Evolutionary conservation across 1,140 invertebrate species (phyloP).

Genomic region (Zaprionus tsacasi): DNA sequence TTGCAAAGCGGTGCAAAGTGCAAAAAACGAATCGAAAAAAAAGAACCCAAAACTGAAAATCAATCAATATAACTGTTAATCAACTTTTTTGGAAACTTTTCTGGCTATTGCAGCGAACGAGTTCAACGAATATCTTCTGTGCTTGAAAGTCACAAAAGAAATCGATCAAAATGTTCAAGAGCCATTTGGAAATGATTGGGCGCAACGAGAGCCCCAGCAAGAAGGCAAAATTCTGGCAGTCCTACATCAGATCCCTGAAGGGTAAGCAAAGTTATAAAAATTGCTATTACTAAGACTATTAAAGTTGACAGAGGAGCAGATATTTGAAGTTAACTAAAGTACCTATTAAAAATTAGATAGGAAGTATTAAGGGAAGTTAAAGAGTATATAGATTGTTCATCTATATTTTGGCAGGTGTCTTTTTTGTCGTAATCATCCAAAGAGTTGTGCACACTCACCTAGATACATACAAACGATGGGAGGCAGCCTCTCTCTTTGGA

Average conservation of each 20-base stretch:
- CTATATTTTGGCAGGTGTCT: conserved; percentile 78
- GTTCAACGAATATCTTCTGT: conserved; percentile 84
- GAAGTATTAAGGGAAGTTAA: conserved; percentile 29
- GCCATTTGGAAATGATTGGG: conserved; percentile 95
- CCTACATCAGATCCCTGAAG: conserved; percentile 94
- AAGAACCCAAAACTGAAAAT: background rate
- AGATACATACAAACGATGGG: conserved; percentile 14
- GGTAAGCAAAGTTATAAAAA: conserved; percentile 85
- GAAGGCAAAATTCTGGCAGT: conserved; percentile 96
- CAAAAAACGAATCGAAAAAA: conserved; percentile 1
- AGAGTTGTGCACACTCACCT: conserved; percentile 42
- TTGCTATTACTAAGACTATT: background rate
- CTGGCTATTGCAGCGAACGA: conserved; percentile 88
- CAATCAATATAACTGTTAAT: conserved; percentile 26
- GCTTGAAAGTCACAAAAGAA: conserved; percentile 85
- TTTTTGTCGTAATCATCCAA: conserved; percentile 42
- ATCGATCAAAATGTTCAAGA: conserved; percentile 93
- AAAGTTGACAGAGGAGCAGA: background rate
- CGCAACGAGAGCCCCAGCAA: conserved; percentile 95
- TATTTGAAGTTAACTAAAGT: too few relatives aligned
- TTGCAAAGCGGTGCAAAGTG: conserved; percentile 45
- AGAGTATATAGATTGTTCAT: conserved; percentile 30
- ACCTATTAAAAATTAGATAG: background rate
- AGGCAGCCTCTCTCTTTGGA: conserved; percentile 37
- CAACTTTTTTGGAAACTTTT: conserved; percentile 35